These are phyloP conservation scores for Drosophila fuyamai DNA, from an alignment of 1,140 invertebrate species.

Conservation along the genomic window DNA sequence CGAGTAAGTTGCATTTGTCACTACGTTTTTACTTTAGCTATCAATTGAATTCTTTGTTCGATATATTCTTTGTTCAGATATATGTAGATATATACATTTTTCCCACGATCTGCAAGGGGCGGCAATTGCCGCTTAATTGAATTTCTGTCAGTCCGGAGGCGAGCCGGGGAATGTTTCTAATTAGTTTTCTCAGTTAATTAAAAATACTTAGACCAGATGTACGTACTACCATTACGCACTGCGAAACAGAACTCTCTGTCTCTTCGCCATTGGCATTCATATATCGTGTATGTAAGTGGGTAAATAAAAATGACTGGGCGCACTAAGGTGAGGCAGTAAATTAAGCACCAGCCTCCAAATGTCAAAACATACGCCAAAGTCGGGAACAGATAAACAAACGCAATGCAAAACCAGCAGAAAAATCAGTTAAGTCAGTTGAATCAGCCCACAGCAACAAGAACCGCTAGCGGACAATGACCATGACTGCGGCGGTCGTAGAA, in stretches of 20 bases:
- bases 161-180: conserved; percentile 44
- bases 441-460: conserved; percentile 45
- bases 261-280: conserved; percentile 8
- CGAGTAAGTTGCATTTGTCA: not conserved
- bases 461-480: conserved; percentile 74
- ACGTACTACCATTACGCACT: conserved; percentile 10
- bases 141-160: conserved; percentile 33
- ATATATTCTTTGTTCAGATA: not conserved
- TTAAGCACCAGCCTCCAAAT: conserved; percentile 71
- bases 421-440: not conserved
- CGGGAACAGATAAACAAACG: conserved; percentile 60
- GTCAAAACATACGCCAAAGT: conserved; percentile 66
- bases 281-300: not conserved
- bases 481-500: conserved; percentile 41
- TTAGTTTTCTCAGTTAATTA: conserved; percentile 68
- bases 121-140: conserved; percentile 52
- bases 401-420: conserved; percentile 19
- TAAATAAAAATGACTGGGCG: conserved; percentile 6
- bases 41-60: not conserved
- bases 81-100: conserved; percentile 27
- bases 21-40: not conserved
- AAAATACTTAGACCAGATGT: conserved; percentile 40
- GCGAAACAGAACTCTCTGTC: not conserved
- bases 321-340: conserved; percentile 64
- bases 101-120: conserved; percentile 54